Conservation (phyloP, 1,140 invertebrate species). For the Pseudomyrmex flavicornis region DNA sequence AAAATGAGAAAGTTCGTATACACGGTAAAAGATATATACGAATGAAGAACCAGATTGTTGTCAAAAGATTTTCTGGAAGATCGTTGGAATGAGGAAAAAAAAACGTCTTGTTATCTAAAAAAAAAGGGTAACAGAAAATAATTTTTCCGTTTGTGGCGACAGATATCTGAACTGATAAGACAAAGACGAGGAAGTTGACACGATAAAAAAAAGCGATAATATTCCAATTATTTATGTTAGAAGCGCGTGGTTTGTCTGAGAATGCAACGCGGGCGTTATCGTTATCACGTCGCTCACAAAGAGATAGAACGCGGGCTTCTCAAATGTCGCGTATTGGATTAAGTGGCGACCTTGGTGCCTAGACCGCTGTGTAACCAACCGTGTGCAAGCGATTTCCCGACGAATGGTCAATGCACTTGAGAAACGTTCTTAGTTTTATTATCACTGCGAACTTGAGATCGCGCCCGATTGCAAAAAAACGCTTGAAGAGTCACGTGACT, state of each 20-base stretch:
- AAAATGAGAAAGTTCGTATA: no score
- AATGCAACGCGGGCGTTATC: background rate
- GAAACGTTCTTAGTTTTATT: slow-evolving; percentile 24
- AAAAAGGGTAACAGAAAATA: no score
- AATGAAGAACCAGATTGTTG: no score
- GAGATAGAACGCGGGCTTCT: slow-evolving; percentile 17
- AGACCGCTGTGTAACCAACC: slow-evolving; percentile 6
- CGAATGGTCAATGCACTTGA: slow-evolving; percentile 66
- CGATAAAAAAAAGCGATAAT: background rate
- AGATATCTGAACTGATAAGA: background rate
- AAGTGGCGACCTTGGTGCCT: slow-evolving; percentile 63
- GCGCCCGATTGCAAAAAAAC: background rate
- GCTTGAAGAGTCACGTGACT: background rate
- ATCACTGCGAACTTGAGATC: background rate
- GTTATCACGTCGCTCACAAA: slow-evolving; percentile 17
- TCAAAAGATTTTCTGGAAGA: no score
- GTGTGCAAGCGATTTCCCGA: background rate
- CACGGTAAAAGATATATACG: no score
- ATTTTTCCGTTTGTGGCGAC: background rate
- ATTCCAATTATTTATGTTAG: background rate
- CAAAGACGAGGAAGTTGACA: background rate
- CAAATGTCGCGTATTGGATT: slow-evolving; percentile 67
- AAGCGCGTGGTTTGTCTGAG: background rate
- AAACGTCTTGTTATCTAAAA: no score
- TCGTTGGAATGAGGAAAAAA: no score